phyloP scores from a whole-genome alignment of 2,888 invertebrate species.

The Subacronicta megacephala region DNA sequence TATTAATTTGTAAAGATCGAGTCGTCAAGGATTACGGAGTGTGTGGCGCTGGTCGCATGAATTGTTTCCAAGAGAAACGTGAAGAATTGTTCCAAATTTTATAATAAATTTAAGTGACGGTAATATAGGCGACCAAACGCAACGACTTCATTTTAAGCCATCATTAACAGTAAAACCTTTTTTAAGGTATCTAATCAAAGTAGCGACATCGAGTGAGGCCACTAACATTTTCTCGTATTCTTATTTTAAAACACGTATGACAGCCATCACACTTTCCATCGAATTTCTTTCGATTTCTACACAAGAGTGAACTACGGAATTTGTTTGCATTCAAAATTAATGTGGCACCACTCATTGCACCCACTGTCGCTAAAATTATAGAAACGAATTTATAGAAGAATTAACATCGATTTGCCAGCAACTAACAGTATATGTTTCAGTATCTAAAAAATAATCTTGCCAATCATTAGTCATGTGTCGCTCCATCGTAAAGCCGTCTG shows the following conservation, averaged over 20 bases:
- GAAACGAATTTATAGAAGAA: conserved; percentile 34
- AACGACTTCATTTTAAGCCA: conserved; percentile 35
- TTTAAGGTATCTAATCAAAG: conserved; percentile 28
- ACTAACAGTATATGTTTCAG: conserved; percentile 41
- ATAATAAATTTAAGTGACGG: conserved; percentile 33
- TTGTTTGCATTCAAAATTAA: not conserved
- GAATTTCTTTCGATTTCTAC: too few relatives aligned
- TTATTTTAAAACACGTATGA: not conserved
- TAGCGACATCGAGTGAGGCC: not conserved
- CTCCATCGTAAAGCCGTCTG: conserved; percentile 44
- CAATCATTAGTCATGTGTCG: conserved; percentile 51
- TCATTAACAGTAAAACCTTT: conserved; percentile 26
- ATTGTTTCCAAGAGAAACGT: conserved; percentile 63
- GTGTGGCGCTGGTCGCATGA: conserved; percentile 78
- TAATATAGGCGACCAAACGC: conserved; percentile 32
- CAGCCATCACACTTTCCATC: too few relatives aligned
- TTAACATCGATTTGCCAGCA: conserved; percentile 34
- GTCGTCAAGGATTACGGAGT: conserved; percentile 32
- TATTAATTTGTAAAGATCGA: conserved; percentile 45
- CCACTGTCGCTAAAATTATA: conserved; percentile 28
- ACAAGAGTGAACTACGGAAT: too few relatives aligned
- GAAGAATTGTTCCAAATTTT: conserved; percentile 57
- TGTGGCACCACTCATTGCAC: not conserved
- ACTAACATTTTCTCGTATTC: not conserved
- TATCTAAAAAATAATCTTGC: conserved; percentile 59